Conservation (phyloP, 2,797 vertebrate genomes). For the Limosa lapponica region DNA sequence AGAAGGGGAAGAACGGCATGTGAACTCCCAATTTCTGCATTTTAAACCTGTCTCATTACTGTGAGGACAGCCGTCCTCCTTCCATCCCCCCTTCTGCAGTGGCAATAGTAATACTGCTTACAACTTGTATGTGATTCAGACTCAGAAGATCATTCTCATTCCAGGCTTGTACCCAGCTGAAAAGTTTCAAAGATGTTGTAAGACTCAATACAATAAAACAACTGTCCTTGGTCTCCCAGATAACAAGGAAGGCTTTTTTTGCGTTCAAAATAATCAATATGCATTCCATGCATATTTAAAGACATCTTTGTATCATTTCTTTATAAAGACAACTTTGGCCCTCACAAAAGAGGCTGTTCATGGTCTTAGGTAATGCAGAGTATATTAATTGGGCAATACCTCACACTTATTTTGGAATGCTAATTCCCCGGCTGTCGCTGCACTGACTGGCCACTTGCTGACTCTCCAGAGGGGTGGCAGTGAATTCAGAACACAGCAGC, state of each 20-base stretch:
- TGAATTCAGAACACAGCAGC: neutral
- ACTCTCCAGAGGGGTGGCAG: neutral
- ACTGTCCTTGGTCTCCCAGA: neutral
- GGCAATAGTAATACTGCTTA: neutral
- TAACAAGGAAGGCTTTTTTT: neutral
- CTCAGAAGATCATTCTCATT: neutral
- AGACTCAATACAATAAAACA: neutral
- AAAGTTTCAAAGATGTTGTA: slow-evolving; percentile 8
- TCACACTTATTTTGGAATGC: slow-evolving; percentile 9
- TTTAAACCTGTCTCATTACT: neutral
- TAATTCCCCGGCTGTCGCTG: neutral
- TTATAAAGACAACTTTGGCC: neutral
- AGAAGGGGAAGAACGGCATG: neutral
- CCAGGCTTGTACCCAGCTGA: neutral
- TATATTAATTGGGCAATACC: neutral
- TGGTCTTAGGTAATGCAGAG: neutral
- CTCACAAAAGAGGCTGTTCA: slow-evolving; percentile 19
- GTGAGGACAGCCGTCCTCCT: neutral
- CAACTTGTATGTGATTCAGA: neutral
- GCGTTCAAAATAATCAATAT: neutral
- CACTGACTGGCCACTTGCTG: neutral
- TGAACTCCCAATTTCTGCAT: neutral
- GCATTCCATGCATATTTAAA: slow-evolving; percentile 36
- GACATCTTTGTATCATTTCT: neutral
- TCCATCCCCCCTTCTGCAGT: neutral